phyloP scores from a whole-genome alignment of 1,140 invertebrate species.

The Heliconius eleuchia region DNA sequence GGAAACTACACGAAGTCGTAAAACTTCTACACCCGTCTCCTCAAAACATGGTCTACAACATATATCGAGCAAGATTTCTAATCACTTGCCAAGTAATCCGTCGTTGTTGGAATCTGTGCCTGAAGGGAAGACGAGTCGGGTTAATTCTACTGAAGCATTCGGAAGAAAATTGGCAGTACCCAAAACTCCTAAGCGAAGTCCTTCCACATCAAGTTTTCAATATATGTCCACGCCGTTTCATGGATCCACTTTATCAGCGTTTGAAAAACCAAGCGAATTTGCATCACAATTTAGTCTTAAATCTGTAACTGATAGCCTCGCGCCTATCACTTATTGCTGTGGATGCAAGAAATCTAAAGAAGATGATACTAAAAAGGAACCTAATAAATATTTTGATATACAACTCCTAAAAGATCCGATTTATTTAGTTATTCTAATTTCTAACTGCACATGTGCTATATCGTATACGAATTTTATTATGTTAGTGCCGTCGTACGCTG shows the following conservation, averaged over 20 bases:
- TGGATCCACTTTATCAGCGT: constrained; percentile 89
- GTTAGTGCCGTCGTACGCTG: constrained; percentile 88
- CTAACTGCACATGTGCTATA: constrained; percentile 91
- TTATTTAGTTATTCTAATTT: constrained; percentile 90
- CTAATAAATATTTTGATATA: constrained; percentile 88
- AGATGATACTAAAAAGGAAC: constrained; percentile 72
- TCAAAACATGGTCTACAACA: constrained; percentile 64
- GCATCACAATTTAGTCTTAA: constrained; percentile 89
- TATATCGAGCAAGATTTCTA: constrained; percentile 63
- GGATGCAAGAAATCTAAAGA: constrained; percentile 68
- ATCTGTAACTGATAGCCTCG: constrained; percentile 83
- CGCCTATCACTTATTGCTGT: constrained; percentile 71
- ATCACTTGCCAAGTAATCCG: constrained; percentile 60
- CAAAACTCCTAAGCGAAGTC: constrained; percentile 84
- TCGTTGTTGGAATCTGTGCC: constrained; percentile 68
- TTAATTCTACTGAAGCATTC: constrained; percentile 64
- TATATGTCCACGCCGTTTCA: constrained; percentile 92
- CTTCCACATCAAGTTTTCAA: constrained; percentile 90
- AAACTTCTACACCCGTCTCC: constrained; percentile 62
- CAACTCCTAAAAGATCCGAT: constrained; percentile 89
- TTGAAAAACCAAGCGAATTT: constrained; percentile 87
- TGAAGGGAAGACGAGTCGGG: constrained; percentile 60
- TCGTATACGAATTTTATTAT: constrained; percentile 94
- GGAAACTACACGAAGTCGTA: constrained; percentile 59
- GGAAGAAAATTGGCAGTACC: constrained; percentile 60